Evolutionary conservation across 2,888 invertebrate genomes (phyloP).

Genomic region (Drosophila setosimentum): DNA sequence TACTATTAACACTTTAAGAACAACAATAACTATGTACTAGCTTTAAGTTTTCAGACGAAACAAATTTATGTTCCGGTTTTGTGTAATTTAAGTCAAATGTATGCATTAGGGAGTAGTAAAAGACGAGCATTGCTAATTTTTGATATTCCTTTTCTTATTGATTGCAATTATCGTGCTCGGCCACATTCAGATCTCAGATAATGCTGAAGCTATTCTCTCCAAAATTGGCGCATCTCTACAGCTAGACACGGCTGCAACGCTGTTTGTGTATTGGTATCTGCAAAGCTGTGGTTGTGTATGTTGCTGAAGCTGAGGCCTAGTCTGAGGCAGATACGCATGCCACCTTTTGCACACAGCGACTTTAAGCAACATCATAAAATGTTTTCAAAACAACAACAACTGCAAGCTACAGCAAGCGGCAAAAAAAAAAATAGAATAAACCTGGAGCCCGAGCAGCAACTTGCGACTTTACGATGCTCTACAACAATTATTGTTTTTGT

Average conservation of each 20-base stretch:
- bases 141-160: no score
- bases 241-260: conserved; percentile 3
- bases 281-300: conserved; percentile 20
- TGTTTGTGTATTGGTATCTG: conserved; percentile 14
- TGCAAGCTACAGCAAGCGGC: conserved; percentile 48
- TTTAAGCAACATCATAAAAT: conserved; percentile 66
- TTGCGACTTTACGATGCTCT: conserved; percentile 71
- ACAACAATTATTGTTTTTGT: conserved; percentile 55
- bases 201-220: background rate
- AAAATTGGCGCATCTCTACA: conserved; percentile 18
- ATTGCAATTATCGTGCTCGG: background rate
- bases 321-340: conserved; percentile 55
- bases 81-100: background rate
- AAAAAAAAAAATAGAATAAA: conserved; percentile 41
- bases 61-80: background rate
- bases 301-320: conserved; percentile 1
- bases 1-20: background rate
- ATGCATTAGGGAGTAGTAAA: background rate
- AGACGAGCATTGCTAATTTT: background rate
- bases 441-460: conserved; percentile 52
- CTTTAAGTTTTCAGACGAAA: background rate
- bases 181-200: background rate
- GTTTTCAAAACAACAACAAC: conserved; percentile 53
- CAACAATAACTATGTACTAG: background rate
- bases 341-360: conserved; percentile 45